phyloP scores from a whole-genome alignment of 2,113 vertebrate species.

The Psilopsiagon aurifrons region DNA sequence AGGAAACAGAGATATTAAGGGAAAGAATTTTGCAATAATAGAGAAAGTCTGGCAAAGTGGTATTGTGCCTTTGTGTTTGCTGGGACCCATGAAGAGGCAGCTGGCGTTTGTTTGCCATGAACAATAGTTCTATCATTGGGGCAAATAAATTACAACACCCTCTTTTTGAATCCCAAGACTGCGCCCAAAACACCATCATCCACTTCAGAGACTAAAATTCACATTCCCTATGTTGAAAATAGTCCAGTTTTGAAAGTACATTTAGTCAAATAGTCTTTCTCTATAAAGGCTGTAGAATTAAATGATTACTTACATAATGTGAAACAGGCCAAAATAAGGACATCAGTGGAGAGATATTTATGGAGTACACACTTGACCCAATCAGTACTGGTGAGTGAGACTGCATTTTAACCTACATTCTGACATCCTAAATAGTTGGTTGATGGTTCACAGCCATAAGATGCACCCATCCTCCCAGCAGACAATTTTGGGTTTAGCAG shows the following conservation, averaged over 20 bases:
- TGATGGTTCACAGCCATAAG: accelerated
- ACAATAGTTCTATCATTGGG: not conserved
- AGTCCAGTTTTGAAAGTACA: not conserved
- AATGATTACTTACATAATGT: not conserved
- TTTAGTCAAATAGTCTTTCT: not conserved
- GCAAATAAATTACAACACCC: not conserved
- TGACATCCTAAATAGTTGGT: not conserved
- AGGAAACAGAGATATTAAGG: slow-evolving; percentile 29
- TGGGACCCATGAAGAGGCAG: slow-evolving; percentile 23
- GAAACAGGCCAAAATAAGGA: not conserved
- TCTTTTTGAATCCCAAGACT: not conserved
- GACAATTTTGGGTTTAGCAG: not conserved
- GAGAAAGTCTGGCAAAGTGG: slow-evolving; percentile 19
- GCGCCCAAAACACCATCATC: not conserved
- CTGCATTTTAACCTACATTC: not conserved
- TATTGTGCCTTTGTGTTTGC: not conserved
- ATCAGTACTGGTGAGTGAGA: not conserved
- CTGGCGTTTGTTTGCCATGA: slow-evolving; percentile 4
- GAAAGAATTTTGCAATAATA: slow-evolving; percentile 24
- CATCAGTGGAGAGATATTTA: not conserved
- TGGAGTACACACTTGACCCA: not conserved
- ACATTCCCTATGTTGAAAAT: not conserved
- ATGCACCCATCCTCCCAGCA: not conserved
- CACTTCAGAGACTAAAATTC: not conserved
- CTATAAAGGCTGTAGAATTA: not conserved